Evolutionary conservation across 1,140 invertebrate genomes (phyloP), one percentile per base, ranked within the genome.

Genomic region (Nephila pilipes): DNA sequence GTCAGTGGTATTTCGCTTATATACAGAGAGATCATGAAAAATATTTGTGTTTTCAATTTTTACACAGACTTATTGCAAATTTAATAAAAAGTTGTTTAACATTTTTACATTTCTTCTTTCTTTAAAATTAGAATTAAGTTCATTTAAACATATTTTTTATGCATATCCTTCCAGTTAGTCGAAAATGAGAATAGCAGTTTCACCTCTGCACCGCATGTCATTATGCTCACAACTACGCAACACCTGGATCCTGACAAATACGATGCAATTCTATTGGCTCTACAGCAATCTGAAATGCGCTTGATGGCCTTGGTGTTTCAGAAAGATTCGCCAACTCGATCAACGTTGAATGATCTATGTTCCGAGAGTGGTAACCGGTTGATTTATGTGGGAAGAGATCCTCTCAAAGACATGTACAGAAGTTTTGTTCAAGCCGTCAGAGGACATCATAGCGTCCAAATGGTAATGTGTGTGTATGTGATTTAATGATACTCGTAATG

Each of bases 391-490:
- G 46, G 25, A 36, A 6, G 10, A 2, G 79, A 91, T 63, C 18
- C n/a, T 36, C 55, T 91, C 8, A 54, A 65, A 16, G 58, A 91
- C 25, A n/a, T 91, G 36, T 83, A 91, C 57, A 60, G 58, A n/a
- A 29, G 75, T n/a, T 91, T 91, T 29, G 10, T 20, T 22, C 29
- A 90, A 29, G 88, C 69, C 14, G 12, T 90, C 22, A 55, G 20
- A 3, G 80, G 80, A 0, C 22, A 25, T 22, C 14, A 5, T 25
- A 55, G 22, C 38, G 54, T 22, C 20, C 36, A 20, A 25, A 1
- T 88, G 60, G 87, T 88, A 88, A 65, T 75, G 25, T 16, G 14
- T 69, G 22, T 63, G 8, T 65, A 0, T n/a, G 1, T 63, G 25
- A 0, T 6, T 60, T 60, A n/a, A n/a, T n/a, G n/a, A n/a, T 46